phyloP scores from a whole-genome alignment of 2,797 vertebrate species.

The Chelmon rostratus region DNA sequence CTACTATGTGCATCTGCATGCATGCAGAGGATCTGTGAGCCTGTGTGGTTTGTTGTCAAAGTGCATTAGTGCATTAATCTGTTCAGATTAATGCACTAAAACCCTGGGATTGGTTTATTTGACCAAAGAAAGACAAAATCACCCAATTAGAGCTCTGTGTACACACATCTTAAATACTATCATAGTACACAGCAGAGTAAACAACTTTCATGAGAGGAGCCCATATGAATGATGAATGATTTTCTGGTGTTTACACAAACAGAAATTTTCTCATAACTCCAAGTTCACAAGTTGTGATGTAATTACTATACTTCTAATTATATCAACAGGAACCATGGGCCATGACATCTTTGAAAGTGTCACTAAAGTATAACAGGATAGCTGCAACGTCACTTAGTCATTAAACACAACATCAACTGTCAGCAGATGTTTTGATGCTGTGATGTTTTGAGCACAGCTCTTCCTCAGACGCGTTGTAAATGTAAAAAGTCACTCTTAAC shows the following conservation, averaged over 20 bases:
- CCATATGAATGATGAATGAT: not conserved
- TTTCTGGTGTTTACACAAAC: not conserved
- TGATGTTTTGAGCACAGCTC: too few relatives aligned
- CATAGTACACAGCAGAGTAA: not conserved
- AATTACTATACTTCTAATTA: not conserved
- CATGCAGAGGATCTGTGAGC: conserved; percentile 27
- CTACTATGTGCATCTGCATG: conserved; percentile 5
- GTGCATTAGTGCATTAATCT: too few relatives aligned
- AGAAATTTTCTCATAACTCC: not conserved
- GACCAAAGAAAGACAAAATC: conserved; percentile 29
- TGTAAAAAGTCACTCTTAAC: too few relatives aligned
- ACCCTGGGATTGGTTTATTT: conserved; percentile 40
- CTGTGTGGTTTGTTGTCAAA: conserved; percentile 52
- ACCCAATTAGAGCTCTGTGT: conserved; percentile 34
- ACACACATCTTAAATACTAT: conserved; percentile 7
- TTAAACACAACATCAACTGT: not conserved
- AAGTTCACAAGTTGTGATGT: not conserved
- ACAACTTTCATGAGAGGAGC: conserved; percentile 1
- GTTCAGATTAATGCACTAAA: conserved; percentile 54
- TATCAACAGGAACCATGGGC: not conserved
- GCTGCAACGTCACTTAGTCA: not conserved
- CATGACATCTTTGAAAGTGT: not conserved
- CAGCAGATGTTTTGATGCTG: too few relatives aligned
- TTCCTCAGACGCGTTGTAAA: too few relatives aligned
- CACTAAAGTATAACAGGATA: not conserved